Conservation (phyloP, 2,797 vertebrate species). For the Lophotriccus pileatus region DNA sequence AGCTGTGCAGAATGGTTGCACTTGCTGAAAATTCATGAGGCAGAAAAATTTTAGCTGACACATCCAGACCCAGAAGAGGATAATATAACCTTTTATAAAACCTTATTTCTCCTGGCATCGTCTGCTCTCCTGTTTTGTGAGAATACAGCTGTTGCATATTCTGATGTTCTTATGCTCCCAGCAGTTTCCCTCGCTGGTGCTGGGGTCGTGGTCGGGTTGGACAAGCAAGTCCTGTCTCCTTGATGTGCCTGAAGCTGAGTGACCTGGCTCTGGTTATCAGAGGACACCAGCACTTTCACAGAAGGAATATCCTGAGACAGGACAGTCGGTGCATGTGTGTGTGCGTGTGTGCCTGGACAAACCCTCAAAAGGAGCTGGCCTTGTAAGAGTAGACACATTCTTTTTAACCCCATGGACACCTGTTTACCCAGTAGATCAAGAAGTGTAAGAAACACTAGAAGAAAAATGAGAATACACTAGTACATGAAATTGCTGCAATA, state of each 20-base stretch:
- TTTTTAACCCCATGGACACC: not conserved
- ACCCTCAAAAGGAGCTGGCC: not conserved
- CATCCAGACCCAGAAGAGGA: not conserved
- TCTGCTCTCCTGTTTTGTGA: not conserved
- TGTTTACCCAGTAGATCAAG: not conserved
- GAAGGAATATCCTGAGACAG: not conserved
- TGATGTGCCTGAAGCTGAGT: not conserved
- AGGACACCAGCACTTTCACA: not conserved
- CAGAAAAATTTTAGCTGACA: not conserved
- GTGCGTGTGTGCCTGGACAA: not conserved
- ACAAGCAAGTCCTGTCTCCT: not conserved
- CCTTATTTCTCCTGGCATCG: not conserved
- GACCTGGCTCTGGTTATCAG: not conserved
- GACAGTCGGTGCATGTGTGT: too few relatives aligned
- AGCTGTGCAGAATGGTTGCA: not conserved
- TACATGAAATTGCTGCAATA: not conserved
- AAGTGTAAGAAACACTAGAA: not conserved
- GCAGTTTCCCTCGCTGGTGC: not conserved
- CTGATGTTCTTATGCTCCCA: fast-evolving
- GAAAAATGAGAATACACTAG: not conserved
- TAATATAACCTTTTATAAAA: not conserved
- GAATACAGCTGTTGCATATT: fast-evolving
- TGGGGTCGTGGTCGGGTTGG: fast-evolving
- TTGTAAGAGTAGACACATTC: not conserved
- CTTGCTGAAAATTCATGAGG: not conserved